Percentiles rank a stretch among this genome's conserved stretches.
These are phyloP conservation scores for Vulpes ferrilata DNA, from an alignment of 2,113 vertebrate species.

Conservation along the genomic window DNA sequence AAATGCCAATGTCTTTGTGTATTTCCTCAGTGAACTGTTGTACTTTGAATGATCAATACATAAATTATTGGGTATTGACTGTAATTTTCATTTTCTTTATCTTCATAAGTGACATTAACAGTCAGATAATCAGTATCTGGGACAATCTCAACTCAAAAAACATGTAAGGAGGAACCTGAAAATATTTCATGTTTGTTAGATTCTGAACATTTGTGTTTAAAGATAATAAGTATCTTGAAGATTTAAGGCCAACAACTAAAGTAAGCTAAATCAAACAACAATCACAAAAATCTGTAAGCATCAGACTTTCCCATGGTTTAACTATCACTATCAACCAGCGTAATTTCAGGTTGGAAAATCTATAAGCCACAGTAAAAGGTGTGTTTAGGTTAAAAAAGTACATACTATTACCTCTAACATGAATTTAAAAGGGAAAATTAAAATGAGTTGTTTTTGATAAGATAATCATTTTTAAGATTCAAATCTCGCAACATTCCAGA, in stretches of 20 bases:
- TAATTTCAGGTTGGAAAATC: not conserved
- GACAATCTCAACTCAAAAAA: not conserved
- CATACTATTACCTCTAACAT: not conserved
- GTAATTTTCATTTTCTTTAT: not conserved
- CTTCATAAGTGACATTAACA: not conserved
- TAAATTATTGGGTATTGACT: not conserved
- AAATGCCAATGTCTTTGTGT: not conserved
- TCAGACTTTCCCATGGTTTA: not conserved
- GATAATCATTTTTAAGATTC: conserved; percentile 5
- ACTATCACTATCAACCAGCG: not conserved
- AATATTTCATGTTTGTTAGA: not conserved
- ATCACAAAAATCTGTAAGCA: not conserved
- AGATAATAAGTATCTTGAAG: conserved; percentile 18
- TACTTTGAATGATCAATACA: not conserved
- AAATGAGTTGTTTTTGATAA: conserved; percentile 15
- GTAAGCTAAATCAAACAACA: not conserved
- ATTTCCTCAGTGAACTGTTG: not conserved
- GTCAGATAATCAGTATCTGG: not conserved
- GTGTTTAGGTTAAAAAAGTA: not conserved
- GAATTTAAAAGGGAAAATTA: not conserved
- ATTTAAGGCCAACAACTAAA: not conserved
- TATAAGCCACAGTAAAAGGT: not conserved
- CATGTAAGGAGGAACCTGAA: not conserved
- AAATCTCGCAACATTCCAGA: conserved; percentile 62
- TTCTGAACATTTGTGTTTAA: conserved; percentile 25